Evolutionary conservation across 2,888 invertebrate species (phyloP).

Genomic region (Aphrophora alni): DNA sequence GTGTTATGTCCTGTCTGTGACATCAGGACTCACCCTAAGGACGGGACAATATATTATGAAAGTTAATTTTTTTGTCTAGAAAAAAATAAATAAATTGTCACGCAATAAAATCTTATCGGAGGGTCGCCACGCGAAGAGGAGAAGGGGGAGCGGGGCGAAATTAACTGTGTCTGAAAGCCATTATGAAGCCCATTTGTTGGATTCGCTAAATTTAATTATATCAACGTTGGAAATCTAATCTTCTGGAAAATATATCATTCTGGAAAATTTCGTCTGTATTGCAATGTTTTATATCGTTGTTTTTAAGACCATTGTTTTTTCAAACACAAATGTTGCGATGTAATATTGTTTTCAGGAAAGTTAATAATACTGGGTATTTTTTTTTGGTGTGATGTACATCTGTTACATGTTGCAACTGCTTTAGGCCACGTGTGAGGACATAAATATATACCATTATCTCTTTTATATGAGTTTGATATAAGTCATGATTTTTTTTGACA

Average conservation of each 20-base stretch:
- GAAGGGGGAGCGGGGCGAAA: neutral
- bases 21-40: neutral
- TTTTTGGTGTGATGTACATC: neutral
- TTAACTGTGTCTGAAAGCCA: neutral
- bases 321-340: neutral
- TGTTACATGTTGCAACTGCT: neutral
- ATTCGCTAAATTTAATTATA: constrained; percentile 6
- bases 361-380: neutral
- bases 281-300: neutral
- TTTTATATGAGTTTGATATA: no score
- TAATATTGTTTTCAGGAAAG: neutral
- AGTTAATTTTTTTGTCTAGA: constrained; percentile 1
- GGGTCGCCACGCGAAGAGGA: neutral
- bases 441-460: no score
- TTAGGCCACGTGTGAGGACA: neutral
- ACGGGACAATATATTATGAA: neutral
- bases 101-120: constrained; percentile 4
- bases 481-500: no score
- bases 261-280: neutral
- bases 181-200: neutral
- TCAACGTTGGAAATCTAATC: neutral
- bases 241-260: neutral
- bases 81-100: constrained; percentile 2
- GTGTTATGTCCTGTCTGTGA: neutral
- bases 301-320: neutral